Base-by-base conservation (phyloP, 2,888 invertebrate species). In the Troides helena region DNA sequence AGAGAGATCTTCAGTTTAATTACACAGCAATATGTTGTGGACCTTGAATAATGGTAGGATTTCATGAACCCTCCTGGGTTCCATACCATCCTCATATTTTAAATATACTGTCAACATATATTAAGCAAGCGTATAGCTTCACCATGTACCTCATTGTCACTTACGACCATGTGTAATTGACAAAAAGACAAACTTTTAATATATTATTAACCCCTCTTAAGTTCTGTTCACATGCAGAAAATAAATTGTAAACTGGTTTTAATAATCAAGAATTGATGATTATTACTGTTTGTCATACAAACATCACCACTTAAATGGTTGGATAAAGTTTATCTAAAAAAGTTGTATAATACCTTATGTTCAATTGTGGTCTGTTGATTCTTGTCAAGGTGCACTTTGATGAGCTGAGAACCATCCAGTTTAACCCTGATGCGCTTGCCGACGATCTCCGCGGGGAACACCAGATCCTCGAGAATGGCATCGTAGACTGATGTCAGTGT, bases 291-390 rank as follows among this genome's bases (percentile, higher is more conserved):
- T 30, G 4, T 30, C 30, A 30, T 30, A 4, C 30, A 30, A 30
- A 5, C 5, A 5, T 5, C 30, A 30, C 30, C 30, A 30, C 39
- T 36, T 8, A 10, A 0, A 1, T 6, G 1, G 39, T 39, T 39
- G 8, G 6, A 7, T 10, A 39, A 39, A 39, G 39, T 8, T 39
- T 7, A 39, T 10, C 8, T 39, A 39, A 7, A 10, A 62, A 64
- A 17, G 7, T 50, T 39, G 10, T 50, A 50, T 14, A 53, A 30
- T 89, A 99, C 98, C 96, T 99, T 99, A 91, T 99, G 99, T 94
- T 99, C 99, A 92, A 99, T 98, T 80, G 98, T 99, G 73, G 99
- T 99, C 93, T 99, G 99, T 90, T 99, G 99, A 89, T 96, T 97
- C 93, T 99, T 99, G 92, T 99, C 99, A 84, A 99, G 94, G 90